A percentile compares a stretch with the other conserved stretches of the same genome.
phyloP scores from a whole-genome alignment of 2,113 vertebrate genomes.

The Stercorarius parasiticus region DNA sequence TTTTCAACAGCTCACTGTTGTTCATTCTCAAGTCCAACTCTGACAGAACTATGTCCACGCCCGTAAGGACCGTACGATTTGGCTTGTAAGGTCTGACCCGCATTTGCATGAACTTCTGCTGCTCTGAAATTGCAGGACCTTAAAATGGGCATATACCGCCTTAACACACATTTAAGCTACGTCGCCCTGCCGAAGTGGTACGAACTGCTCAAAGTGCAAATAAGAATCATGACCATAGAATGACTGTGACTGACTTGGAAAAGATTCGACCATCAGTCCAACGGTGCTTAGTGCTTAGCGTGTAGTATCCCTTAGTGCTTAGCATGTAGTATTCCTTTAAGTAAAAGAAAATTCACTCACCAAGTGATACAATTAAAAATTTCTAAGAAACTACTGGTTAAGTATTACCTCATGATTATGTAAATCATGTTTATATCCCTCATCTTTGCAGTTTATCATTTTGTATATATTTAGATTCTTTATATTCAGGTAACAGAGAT shows the following conservation, averaged over 20 bases:
- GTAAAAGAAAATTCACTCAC: constrained; percentile 62
- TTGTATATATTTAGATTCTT: constrained; percentile 29
- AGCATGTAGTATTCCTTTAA: constrained; percentile 25
- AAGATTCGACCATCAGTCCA: neutral
- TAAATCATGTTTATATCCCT: constrained; percentile 54
- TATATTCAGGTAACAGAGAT: constrained; percentile 22
- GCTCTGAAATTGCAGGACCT: neutral
- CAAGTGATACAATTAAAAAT: constrained; percentile 60
- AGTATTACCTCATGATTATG: constrained; percentile 61
- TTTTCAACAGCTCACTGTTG: neutral
- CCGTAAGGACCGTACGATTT: neutral
- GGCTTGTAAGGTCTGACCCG: neutral
- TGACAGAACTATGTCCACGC: neutral
- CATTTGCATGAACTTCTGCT: neutral
- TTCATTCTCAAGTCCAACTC: neutral
- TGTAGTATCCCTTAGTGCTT: constrained; percentile 22
- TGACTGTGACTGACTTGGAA: constrained; percentile 19
- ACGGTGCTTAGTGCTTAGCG: neutral
- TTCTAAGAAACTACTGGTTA: constrained; percentile 68
- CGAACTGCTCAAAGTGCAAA: neutral
- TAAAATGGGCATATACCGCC: neutral
- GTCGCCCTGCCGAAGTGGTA: neutral
- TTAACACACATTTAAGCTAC: neutral
- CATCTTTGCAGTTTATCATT: constrained; percentile 22
- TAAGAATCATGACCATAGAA: neutral